Evolutionary conservation across 2,113 vertebrate genomes (phyloP).

Genomic region (Paratilapia polleni): DNA sequence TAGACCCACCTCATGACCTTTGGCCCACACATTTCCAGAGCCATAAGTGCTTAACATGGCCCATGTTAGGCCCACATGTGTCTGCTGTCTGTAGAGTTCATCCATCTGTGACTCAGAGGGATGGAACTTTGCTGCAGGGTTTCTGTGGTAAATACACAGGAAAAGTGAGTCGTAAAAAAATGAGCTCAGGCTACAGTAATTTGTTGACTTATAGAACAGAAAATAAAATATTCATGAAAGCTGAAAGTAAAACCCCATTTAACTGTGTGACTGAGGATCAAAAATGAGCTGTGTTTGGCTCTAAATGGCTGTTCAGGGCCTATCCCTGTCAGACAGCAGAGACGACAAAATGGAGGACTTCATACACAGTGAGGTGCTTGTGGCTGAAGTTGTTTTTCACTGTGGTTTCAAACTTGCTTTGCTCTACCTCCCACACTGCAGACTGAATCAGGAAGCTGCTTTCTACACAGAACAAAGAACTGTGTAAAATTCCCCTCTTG

Average conservation of each 20-base stretch:
- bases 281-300: too few relatives aligned
- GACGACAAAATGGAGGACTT: accelerated
- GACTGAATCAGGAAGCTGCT: neutral
- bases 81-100: accelerated
- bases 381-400: accelerated
- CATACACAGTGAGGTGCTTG: neutral
- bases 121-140: accelerated
- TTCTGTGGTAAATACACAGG: too few relatives aligned
- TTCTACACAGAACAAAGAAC: neutral
- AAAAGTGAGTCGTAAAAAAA: neutral
- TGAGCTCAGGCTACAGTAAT: too few relatives aligned
- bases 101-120: neutral
- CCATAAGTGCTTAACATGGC: neutral
- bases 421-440: neutral
- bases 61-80: neutral
- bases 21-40: accelerated
- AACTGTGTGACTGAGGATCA: too few relatives aligned
- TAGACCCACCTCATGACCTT: neutral
- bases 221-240: too few relatives aligned
- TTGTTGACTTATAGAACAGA: too few relatives aligned
- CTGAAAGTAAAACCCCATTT: too few relatives aligned
- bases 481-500: too few relatives aligned
- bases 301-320: too few relatives aligned
- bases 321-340: too few relatives aligned
- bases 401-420: accelerated